A percentile compares a stretch with the other conserved stretches of the same genome.
Evolutionary conservation across 1,140 invertebrate genomes (phyloP).

Genomic region (Mamestra configurata): DNA sequence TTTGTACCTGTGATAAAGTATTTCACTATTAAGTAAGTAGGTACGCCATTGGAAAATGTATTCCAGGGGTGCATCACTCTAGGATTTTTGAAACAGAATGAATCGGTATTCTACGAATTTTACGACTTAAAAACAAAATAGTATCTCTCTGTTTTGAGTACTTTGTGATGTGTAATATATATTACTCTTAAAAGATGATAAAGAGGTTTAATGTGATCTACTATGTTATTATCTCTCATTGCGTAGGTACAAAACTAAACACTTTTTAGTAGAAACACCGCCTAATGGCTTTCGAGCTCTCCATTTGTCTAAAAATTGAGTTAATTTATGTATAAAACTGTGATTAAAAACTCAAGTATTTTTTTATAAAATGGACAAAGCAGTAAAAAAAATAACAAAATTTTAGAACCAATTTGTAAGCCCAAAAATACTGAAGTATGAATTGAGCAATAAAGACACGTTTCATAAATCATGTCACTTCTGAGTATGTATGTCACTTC

Average conservation of each 20-base stretch:
- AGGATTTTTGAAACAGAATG: too few relatives aligned
- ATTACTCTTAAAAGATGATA: neutral
- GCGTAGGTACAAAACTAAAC: neutral
- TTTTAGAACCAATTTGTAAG: too few relatives aligned
- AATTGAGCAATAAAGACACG: neutral
- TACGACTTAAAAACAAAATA: too few relatives aligned
- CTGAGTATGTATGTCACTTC: constrained; percentile 15
- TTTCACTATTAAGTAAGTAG: neutral
- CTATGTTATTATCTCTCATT: constrained; percentile 12
- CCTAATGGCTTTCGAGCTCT: neutral
- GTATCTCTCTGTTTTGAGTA: too few relatives aligned
- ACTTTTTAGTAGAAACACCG: neutral
- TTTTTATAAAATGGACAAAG: too few relatives aligned
- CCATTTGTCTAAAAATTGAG: neutral
- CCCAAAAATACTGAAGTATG: neutral
- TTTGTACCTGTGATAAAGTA: neutral
- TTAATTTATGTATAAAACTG: neutral
- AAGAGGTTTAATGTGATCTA: neutral
- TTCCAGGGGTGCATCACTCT: too few relatives aligned
- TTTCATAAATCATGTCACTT: neutral
- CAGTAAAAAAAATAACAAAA: too few relatives aligned
- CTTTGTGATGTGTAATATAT: neutral
- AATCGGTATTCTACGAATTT: too few relatives aligned
- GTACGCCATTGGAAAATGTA: too few relatives aligned
- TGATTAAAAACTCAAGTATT: too few relatives aligned